phyloP scores from a whole-genome alignment of 2,888 invertebrate genomes.

The Slavum lentiscoides region DNA sequence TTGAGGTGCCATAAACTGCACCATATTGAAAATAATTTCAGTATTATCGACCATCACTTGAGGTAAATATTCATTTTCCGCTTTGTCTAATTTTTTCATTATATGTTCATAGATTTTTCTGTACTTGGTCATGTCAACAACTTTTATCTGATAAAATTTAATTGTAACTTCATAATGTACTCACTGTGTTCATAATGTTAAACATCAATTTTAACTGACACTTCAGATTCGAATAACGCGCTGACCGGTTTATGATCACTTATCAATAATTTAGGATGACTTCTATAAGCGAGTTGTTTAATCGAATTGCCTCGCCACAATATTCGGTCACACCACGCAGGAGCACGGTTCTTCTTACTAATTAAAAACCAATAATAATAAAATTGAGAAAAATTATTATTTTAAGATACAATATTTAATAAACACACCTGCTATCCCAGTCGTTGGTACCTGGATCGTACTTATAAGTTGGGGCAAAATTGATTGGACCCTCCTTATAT shows the following conservation, averaged over 20 bases:
- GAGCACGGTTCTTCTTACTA: constrained; percentile 92
- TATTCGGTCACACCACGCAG: constrained; percentile 97
- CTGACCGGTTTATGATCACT: constrained; percentile 99
- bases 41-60: constrained; percentile 88
- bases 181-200: not conserved
- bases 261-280: constrained; percentile 80
- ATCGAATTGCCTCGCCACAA: constrained; percentile 87
- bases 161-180: not conserved
- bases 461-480: constrained; percentile 94
- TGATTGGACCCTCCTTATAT: constrained; percentile 83
- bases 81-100: constrained; percentile 91
- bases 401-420: constrained; percentile 3
- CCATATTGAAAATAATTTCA: constrained; percentile 81
- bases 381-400: too few species aligned
- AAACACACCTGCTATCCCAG: constrained; percentile 80
- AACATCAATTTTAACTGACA: not conserved
- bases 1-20: constrained; percentile 83
- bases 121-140: constrained; percentile 81
- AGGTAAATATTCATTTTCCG: constrained; percentile 96
- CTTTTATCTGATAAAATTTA: constrained; percentile 69
- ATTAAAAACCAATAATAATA: constrained; percentile 36
- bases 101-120: constrained; percentile 92
- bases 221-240: constrained; percentile 76
- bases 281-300: constrained; percentile 74
- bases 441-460: constrained; percentile 93